These are phyloP conservation scores for Hapalemur alaotrensis DNA, from an alignment of 2,797 vertebrate species.

Conservation along the genomic window DNA sequence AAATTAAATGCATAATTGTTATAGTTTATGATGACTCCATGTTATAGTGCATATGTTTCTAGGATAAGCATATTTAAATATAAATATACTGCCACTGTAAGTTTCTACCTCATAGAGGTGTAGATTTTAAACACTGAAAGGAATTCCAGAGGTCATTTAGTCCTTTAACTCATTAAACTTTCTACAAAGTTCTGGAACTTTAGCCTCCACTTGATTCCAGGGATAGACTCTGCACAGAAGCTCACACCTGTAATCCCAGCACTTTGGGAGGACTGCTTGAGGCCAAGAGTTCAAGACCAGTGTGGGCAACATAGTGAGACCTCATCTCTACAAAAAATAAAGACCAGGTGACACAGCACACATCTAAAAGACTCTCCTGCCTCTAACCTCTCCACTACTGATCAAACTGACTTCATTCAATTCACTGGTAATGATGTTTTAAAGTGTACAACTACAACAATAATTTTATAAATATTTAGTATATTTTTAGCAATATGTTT, in stretches of 20 bases:
- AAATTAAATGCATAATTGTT: slow-evolving; percentile 7
- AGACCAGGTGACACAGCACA: neutral
- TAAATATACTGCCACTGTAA: neutral
- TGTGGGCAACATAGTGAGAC: neutral
- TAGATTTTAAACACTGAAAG: neutral
- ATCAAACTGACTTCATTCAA: neutral
- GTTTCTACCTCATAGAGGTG: neutral
- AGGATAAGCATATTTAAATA: neutral
- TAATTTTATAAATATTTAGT: neutral
- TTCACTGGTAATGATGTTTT: neutral
- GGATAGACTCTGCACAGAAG: neutral
- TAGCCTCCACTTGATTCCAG: neutral
- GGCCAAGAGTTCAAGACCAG: neutral
- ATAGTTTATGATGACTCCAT: neutral
- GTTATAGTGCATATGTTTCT: neutral
- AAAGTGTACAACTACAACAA: neutral
- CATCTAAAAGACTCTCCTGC: neutral
- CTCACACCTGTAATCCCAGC: neutral
- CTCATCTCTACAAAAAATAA: neutral
- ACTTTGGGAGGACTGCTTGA: neutral
- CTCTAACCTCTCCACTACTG: neutral
- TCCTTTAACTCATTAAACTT: neutral
- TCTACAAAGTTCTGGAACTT: neutral
- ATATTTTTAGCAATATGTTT: neutral
- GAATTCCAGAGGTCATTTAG: neutral